Conservation (phyloP, 37 sponge, comb jelly and placozoan species). For the Chondrilla cf. caribensis region DNA sequence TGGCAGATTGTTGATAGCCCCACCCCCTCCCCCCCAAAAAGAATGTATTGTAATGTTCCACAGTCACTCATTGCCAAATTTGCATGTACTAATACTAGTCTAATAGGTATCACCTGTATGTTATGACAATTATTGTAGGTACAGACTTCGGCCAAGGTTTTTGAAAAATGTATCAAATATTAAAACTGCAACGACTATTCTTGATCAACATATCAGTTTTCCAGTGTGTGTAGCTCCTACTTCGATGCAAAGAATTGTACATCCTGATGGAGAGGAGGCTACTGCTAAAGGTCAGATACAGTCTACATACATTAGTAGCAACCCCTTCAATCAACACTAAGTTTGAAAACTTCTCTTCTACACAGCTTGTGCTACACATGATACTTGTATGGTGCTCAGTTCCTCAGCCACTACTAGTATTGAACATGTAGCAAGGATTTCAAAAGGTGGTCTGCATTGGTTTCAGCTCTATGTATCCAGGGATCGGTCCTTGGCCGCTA, state of each 20-base stretch:
- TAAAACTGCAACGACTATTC: conserved; percentile 33
- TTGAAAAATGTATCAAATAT: conserved; percentile 64
- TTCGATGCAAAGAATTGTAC: conserved; percentile 87
- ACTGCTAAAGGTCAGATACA: conserved; percentile 71
- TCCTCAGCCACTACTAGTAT: conserved; percentile 65
- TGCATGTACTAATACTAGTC: no score
- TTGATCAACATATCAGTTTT: conserved; percentile 63
- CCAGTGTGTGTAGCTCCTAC: conserved; percentile 89
- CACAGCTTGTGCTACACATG: conserved; percentile 38
- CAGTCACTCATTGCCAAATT: no score
- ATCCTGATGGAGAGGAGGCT: conserved; percentile 79
- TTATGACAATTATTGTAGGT: conserved; percentile 44
- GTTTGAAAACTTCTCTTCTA: neutral
- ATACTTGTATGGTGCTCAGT: conserved; percentile 82
- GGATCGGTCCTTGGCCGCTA: conserved; percentile 45
- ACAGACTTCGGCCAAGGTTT: conserved; percentile 62
- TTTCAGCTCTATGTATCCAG: conserved; percentile 81
- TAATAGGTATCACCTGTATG: no score
- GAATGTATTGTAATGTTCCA: no score
- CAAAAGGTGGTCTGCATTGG: conserved; percentile 67
- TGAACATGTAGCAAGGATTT: conserved; percentile 74
- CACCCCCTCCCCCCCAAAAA: no score
- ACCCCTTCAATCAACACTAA: no score
- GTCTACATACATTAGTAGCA: no score
- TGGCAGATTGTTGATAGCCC: no score